These are phyloP conservation scores for Caenorhabditis sp. DNA, from an alignment of 2,888 invertebrate species.

Conservation along the genomic window DNA sequence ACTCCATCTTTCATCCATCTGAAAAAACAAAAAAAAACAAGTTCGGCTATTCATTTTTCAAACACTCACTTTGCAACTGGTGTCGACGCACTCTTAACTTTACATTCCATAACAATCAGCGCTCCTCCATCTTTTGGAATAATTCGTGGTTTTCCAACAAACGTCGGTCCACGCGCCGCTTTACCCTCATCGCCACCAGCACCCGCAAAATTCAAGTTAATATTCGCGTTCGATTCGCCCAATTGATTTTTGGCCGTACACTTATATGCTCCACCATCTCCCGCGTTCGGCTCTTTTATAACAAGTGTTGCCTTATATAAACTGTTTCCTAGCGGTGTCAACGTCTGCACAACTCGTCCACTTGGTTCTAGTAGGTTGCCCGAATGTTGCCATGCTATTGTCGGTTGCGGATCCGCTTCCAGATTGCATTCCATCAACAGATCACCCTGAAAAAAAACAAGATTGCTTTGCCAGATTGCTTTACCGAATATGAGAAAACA, in stretches of 20 bases:
- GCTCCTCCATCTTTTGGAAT: slow-evolving; percentile 93
- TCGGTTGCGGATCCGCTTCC: slow-evolving; percentile 67
- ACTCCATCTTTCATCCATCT: slow-evolving; percentile 69
- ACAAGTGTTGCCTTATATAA: slow-evolving; percentile 66
- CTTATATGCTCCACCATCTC: slow-evolving; percentile 97
- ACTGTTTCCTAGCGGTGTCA: slow-evolving; percentile 56
- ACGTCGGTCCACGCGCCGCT: slow-evolving; percentile 79
- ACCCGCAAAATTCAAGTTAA: slow-evolving; percentile 98
- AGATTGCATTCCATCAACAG: slow-evolving; percentile 71
- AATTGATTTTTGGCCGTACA: slow-evolving; percentile 97
- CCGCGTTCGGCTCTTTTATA: slow-evolving; percentile 83
- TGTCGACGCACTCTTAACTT: slow-evolving; percentile 85
- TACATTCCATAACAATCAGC: slow-evolving; percentile 94
- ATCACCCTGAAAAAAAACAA: slow-evolving; percentile 63
- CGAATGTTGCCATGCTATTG: slow-evolving; percentile 67
- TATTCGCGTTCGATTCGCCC: slow-evolving; percentile 99
- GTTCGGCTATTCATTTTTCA: neutral
- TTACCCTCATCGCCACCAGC: slow-evolving; percentile 76
- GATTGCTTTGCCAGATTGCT: no score
- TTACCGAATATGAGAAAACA: neutral
- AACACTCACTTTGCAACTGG: slow-evolving; percentile 76
- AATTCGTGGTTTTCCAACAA: slow-evolving; percentile 97
- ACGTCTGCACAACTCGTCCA: slow-evolving; percentile 58
- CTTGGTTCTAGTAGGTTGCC: slow-evolving; percentile 60
- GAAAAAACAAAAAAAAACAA: slow-evolving; percentile 4